These are phyloP conservation scores for Ibidorhyncha struthersii DNA, from an alignment of 2,113 vertebrate species.

Conservation along the genomic window DNA sequence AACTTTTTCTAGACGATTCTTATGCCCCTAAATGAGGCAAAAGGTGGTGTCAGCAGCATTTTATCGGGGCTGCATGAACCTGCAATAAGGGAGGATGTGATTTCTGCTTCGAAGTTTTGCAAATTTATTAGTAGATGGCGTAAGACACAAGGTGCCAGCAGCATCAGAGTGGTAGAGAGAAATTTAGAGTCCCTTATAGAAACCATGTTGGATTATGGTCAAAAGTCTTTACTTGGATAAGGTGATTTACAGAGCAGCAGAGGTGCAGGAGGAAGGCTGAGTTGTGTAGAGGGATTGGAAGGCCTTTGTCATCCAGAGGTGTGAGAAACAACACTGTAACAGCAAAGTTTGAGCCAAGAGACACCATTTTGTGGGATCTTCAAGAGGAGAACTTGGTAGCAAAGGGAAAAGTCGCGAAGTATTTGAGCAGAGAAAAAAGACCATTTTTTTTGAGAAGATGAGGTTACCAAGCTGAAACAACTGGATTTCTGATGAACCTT, in stretches of 20 bases:
- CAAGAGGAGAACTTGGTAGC: background rate
- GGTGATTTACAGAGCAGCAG: background rate
- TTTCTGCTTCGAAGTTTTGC: background rate
- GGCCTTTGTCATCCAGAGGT: background rate
- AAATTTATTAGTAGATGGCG: background rate
- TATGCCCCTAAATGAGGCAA: background rate
- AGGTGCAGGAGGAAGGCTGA: background rate
- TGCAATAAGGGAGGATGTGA: background rate
- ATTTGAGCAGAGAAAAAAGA: background rate
- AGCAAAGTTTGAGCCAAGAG: background rate
- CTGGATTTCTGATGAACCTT: background rate
- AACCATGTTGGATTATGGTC: background rate
- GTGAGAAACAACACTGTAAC: background rate
- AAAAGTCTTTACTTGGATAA: background rate
- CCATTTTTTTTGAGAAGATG: background rate
- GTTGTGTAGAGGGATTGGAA: background rate
- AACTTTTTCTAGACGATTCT: background rate
- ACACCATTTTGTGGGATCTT: background rate
- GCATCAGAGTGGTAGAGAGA: background rate
- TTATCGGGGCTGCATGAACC: background rate
- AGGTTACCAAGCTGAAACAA: background rate
- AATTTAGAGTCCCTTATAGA: background rate
- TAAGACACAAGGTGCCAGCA: background rate
- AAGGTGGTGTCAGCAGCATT: background rate
- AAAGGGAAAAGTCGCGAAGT: background rate